Evolutionary conservation across 2,888 invertebrate species (phyloP).

Genomic region (Melanostoma mellinum): DNA sequence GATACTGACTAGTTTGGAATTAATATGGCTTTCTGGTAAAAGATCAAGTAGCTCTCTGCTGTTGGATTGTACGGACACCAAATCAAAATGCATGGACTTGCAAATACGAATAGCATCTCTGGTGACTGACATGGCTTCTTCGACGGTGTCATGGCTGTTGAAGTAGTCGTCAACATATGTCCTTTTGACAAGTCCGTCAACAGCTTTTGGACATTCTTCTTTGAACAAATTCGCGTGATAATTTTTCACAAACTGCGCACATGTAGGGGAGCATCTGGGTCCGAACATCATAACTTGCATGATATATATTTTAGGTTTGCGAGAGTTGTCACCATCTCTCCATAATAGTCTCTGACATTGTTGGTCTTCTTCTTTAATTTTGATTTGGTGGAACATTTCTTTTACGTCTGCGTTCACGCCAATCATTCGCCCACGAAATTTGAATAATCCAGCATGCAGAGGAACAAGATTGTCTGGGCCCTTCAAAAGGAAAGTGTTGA

Average conservation of each 20-base stretch:
- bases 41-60: not conserved
- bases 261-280: too few species aligned
- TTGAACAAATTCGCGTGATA: not conserved
- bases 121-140: too few species aligned
- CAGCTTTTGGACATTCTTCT: not conserved
- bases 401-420: too few species aligned
- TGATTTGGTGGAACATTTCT: too few species aligned
- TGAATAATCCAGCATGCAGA: not conserved
- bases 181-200: not conserved
- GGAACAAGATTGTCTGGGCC: conserved; percentile 3
- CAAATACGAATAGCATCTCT: not conserved
- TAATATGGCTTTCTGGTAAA: not conserved
- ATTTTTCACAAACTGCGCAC: not conserved
- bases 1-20: not conserved
- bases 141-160: not conserved
- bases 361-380: too few species aligned
- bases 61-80: not conserved
- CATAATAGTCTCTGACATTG: too few species aligned
- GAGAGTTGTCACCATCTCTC: too few species aligned
- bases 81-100: not conserved
- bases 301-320: too few species aligned
- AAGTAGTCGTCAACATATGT: not conserved
- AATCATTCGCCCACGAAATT: too few species aligned
- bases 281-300: too few species aligned
- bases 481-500: not conserved